phyloP scores from a whole-genome alignment of 2,113 vertebrate genomes.

The Pseudonaja textilis region DNA sequence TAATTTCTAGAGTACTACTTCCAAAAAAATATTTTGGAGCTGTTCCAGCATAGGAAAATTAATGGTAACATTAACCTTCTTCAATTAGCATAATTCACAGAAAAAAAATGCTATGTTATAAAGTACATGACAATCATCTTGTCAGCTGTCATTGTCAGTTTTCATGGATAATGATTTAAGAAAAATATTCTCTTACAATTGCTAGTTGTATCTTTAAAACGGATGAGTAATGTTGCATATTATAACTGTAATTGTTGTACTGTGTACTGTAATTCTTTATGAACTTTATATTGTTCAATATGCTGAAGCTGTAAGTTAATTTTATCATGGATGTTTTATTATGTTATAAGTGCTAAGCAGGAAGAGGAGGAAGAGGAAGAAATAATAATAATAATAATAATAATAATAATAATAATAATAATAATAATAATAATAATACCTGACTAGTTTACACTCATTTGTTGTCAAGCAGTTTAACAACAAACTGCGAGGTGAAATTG shows the following conservation, averaged over 20 bases:
- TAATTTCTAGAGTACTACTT: neutral
- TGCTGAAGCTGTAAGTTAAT: neutral
- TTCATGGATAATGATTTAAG: neutral
- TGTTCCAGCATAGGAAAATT: neutral
- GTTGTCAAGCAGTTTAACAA: neutral
- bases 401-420: neutral
- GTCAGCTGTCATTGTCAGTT: constrained; percentile 4
- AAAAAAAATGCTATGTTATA: neutral
- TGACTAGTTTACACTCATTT: neutral
- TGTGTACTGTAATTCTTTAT: neutral
- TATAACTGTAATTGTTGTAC: neutral
- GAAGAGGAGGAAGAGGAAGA: neutral
- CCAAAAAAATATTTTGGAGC: neutral
- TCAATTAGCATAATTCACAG: neutral
- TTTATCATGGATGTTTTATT: neutral
- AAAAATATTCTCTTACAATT: neutral
- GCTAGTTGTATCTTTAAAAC: neutral
- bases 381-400: too few relatives aligned
- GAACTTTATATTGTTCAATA: neutral
- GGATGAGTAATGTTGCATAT: neutral
- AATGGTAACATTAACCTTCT: neutral
- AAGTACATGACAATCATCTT: neutral
- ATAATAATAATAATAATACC: neutral
- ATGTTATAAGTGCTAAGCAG: neutral
- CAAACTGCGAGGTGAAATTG: neutral